Evolutionary conservation across 1,140 invertebrate genomes (phyloP).

Genomic region (Planococcus citri): DNA sequence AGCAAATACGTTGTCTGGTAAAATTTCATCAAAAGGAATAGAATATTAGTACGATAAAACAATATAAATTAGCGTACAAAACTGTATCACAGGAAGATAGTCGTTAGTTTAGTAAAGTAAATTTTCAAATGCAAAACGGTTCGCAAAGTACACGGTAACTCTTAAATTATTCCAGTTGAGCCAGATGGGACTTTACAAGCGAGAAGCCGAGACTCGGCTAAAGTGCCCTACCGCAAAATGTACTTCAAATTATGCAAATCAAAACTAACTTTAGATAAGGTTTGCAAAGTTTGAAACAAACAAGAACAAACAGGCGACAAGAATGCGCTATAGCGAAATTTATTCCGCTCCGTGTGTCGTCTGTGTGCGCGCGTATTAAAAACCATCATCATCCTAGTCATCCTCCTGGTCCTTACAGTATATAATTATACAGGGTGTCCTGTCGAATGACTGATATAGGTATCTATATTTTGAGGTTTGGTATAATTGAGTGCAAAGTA

Average conservation of each 20-base stretch:
- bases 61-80: slow-evolving; percentile 14
- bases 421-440: no score
- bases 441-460: no score
- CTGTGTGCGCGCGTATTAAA: no score
- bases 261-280: slow-evolving; percentile 20
- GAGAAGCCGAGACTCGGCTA: not conserved
- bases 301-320: slow-evolving; percentile 16
- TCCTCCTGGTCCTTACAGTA: no score
- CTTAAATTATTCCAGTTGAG: slow-evolving; percentile 19
- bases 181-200: slow-evolving; percentile 14
- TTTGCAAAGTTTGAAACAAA: slow-evolving; percentile 14
- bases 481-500: no score
- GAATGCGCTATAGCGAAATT: slow-evolving; percentile 15
- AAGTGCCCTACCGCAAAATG: slow-evolving; percentile 16
- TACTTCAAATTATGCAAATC: slow-evolving; percentile 20
- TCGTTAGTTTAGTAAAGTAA: slow-evolving; percentile 16
- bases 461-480: no score
- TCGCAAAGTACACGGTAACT: slow-evolving; percentile 11
- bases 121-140: slow-evolving; percentile 15
- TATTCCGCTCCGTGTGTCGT: not conserved
- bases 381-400: no score
- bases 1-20: no score
- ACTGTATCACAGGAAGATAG: slow-evolving; percentile 12
- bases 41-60: slow-evolving; percentile 15
- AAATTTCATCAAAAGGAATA: slow-evolving; percentile 15